Evolutionary conservation across 2,888 invertebrate species (phyloP).

Genomic region (Mesorhabditis spiculigera): DNA sequence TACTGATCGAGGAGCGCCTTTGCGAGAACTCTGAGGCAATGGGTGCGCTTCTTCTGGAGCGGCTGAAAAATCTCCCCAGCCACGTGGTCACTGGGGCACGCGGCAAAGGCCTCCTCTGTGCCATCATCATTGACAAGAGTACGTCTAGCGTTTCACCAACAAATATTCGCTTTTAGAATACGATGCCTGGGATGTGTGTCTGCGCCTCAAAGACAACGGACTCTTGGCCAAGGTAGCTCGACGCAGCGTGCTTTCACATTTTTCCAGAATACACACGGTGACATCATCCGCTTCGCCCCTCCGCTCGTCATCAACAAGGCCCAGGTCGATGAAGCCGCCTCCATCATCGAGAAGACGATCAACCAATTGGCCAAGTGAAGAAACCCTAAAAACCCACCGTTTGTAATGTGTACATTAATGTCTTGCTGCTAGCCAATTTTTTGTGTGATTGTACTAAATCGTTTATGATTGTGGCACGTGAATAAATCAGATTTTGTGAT

Average conservation of each 20-base stretch:
- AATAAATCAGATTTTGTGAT: too few species aligned
- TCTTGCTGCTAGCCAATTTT: too few species aligned
- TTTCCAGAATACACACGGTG: constrained; percentile 80
- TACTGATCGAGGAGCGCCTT: constrained; percentile 79
- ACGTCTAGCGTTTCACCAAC: constrained; percentile 14
- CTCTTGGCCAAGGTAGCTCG: constrained; percentile 76
- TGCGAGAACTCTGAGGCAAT: constrained; percentile 77
- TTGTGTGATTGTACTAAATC: too few species aligned
- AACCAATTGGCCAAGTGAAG: constrained; percentile 21
- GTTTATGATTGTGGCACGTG: too few species aligned
- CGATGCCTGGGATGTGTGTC: constrained; percentile 84
- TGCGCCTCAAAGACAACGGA: constrained; percentile 81
- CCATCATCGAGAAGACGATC: constrained; percentile 49
- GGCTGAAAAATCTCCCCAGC: constrained; percentile 73
- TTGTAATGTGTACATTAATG: too few species aligned
- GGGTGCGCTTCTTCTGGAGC: constrained; percentile 72
- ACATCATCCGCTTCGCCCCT: constrained; percentile 89
- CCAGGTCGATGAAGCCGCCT: constrained; percentile 44
- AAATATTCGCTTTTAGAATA: constrained; percentile 66
- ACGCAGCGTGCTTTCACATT: not conserved
- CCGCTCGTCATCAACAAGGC: constrained; percentile 64
- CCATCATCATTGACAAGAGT: constrained; percentile 70
- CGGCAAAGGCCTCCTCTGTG: constrained; percentile 85
- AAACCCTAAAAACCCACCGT: too few species aligned
- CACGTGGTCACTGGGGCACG: constrained; percentile 74